Evolutionary conservation across 2,113 vertebrate genomes (phyloP), one percentile per base, ranked within the genome.

Genomic region (Synchiropus splendidus): DNA sequence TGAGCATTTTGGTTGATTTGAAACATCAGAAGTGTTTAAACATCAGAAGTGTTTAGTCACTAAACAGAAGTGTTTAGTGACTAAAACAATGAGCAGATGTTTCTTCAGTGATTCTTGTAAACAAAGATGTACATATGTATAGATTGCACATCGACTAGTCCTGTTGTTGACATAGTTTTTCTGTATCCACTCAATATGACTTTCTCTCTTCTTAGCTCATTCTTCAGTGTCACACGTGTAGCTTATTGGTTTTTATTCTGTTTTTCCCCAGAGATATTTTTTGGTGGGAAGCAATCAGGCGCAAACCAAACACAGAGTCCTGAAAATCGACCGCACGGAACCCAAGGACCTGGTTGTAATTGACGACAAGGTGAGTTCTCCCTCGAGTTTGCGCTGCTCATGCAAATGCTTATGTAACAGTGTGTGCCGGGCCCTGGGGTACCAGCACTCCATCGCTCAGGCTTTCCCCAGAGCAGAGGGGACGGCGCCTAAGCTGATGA

Each of bases 321-420:
- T 97, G 70, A 98, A 99, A 84, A 97, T 96, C 65, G 93, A 98
- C 63, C 89, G 92, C 64, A 99, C 95, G 14, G 95, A 99, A 68
- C 92, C 93, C 0, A 90, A 82, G 70, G 94, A 98, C 77, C 85
- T 98, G 77, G 89, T 94, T 55, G 58, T 98, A 62, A 97, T 92
- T 64, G 95, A 97, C 57, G 92, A 96, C 53, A 92, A 92, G 84
- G 93, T 97, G 67, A 86, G 83, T 62, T 54, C 40, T 54, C 16
- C 15, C 14, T 17, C 27, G 16, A 41, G 21, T 12, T 31, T 10
- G 17, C 45, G 36, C 55, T 51, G 32, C n/a, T n/a, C n/a, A n/a
- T n/a, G n/a, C n/a, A n/a, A n/a, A 62, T 57, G 32, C 44, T 74
- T 79, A 75, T 76, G 66, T 74, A 74, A 80, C 21, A 27, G 21